A percentile compares a stretch with the other conserved stretches of the same genome.
Evolutionary conservation across 2,113 vertebrate genomes (phyloP).

Genomic region (Leiothrix lutea): DNA sequence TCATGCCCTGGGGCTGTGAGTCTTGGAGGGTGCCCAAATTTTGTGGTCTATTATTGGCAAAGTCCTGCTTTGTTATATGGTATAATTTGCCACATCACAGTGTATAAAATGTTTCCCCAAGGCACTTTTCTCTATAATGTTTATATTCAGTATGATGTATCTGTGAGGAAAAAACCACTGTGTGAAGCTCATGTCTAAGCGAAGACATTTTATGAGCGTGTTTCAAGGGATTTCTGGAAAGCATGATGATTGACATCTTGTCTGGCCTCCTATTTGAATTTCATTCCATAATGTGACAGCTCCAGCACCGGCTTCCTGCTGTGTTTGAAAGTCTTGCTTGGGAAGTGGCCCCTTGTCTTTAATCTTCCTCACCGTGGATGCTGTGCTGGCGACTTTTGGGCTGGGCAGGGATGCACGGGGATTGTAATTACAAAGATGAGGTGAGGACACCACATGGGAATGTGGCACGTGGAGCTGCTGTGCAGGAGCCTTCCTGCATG

Average conservation of each 20-base stretch:
- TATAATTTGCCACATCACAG: not conserved
- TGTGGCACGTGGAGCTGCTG: not conserved
- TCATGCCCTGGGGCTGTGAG: not conserved
- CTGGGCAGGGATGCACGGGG: accelerated
- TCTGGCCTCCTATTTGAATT: not conserved
- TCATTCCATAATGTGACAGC: not conserved
- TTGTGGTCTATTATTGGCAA: conserved; percentile 27
- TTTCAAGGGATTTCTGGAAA: not conserved
- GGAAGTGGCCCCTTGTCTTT: not conserved
- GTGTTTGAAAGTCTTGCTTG: not conserved
- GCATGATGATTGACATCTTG: not conserved
- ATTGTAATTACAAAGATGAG: not conserved
- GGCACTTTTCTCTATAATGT: not conserved
- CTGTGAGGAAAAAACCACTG: not conserved
- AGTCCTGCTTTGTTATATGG: not conserved
- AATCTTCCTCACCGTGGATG: not conserved
- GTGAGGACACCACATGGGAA: not conserved
- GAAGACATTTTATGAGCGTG: not conserved
- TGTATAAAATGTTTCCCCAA: not conserved
- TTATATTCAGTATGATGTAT: not conserved
- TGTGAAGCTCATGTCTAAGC: not conserved
- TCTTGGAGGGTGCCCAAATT: conserved; percentile 39
- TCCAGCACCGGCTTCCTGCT: not conserved
- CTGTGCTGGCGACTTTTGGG: not conserved
- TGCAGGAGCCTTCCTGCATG: not conserved